phyloP scores from a whole-genome alignment of 2,797 vertebrate genomes.

The Dromococcyx pavoninus region DNA sequence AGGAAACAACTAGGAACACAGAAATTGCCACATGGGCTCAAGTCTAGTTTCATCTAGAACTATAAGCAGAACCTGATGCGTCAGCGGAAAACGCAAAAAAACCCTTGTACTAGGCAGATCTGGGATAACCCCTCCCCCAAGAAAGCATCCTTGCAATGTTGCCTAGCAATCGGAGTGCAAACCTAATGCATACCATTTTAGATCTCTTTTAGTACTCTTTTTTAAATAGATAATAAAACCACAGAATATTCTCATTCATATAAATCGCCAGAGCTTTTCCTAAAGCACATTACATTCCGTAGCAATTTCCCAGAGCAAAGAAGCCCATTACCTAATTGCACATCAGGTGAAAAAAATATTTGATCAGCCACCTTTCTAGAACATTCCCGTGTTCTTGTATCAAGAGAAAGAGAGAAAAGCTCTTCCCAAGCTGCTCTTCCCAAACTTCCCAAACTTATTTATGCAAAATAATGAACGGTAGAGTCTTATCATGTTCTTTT shows the following conservation, averaged over 20 bases:
- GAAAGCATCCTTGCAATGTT: background rate
- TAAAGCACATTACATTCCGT: background rate
- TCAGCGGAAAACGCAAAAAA: conserved; percentile 1
- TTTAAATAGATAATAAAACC: background rate
- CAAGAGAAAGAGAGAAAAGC: background rate
- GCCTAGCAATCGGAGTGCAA: conserved; percentile 8
- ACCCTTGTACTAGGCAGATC: background rate
- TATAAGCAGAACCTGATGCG: background rate
- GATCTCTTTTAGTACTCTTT: background rate
- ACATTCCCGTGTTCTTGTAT: background rate
- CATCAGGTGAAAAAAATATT: conserved; percentile 7
- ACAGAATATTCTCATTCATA: background rate
- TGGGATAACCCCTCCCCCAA: background rate
- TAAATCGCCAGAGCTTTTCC: background rate
- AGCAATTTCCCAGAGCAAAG: background rate
- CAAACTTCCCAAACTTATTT: no score
- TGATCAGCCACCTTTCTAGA: background rate
- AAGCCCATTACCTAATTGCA: background rate
- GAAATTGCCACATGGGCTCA: conserved; percentile 29
- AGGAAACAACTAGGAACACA: conserved; percentile 15
- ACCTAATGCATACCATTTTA: background rate
- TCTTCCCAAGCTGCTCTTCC: background rate
- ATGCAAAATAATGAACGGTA: conserved; percentile 43
- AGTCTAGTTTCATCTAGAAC: conserved; percentile 33
- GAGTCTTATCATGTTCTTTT: conserved; percentile 21